Conservation (phyloP, 2,797 vertebrate genomes). For the Synaphobranchus kaupii region DNA sequence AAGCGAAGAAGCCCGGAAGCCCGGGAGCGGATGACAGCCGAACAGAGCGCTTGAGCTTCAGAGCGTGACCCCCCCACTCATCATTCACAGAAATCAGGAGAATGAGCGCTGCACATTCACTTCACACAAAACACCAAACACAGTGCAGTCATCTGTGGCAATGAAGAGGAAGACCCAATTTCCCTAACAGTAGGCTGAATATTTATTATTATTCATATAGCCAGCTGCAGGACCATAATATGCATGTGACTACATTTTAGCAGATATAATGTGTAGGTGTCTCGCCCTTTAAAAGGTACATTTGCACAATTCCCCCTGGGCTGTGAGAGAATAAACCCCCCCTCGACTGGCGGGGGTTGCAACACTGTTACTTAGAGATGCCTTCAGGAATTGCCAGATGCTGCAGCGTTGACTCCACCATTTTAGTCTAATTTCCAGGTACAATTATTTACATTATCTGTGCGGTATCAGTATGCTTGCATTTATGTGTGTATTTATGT, state of each 20-base stretch:
- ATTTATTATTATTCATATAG: neutral
- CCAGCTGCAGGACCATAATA: neutral
- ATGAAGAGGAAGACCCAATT: neutral
- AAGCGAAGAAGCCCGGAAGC: constrained; percentile 15
- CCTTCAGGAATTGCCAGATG: too few relatives aligned
- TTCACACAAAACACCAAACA: neutral
- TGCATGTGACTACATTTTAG: neutral
- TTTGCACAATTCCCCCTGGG: neutral
- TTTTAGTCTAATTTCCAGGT: too few relatives aligned
- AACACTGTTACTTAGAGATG: too few relatives aligned
- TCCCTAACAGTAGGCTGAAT: neutral
- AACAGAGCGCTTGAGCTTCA: constrained; percentile 16
- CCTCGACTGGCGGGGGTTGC: too few relatives aligned
- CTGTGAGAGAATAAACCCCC: too few relatives aligned
- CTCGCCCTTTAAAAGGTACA: neutral
- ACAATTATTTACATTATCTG: neutral
- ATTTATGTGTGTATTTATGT: neutral
- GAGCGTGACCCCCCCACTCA: neutral
- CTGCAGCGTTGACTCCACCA: too few relatives aligned
- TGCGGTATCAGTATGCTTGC: neutral
- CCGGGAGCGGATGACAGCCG: constrained; percentile 35
- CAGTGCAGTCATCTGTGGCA: neutral
- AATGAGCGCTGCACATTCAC: neutral
- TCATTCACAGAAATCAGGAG: neutral
- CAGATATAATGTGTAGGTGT: neutral